A percentile compares a stretch with the other conserved stretches of the same genome.
Conservation (phyloP, 2,113 vertebrate genomes). For the Merops nubicus region DNA sequence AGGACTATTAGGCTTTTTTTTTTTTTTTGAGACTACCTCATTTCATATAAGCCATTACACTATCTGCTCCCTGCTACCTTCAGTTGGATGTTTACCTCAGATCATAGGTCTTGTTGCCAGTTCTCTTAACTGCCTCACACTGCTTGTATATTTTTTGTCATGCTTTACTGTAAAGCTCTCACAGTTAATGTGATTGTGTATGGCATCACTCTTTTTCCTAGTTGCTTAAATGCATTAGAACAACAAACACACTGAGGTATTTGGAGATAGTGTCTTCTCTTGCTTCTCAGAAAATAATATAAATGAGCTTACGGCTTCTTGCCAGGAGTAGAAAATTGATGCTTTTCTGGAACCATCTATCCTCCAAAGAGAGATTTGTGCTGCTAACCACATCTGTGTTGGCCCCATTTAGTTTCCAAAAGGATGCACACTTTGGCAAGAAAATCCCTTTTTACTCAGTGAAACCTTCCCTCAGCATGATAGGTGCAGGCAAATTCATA, state of each 20-base stretch:
- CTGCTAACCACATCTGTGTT: conserved; percentile 51
- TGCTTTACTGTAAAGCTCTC: background rate
- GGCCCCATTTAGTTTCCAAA: conserved; percentile 58
- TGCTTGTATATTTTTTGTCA: background rate
- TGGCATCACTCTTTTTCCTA: background rate
- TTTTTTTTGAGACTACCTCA: background rate
- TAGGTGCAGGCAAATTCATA: conserved; percentile 48
- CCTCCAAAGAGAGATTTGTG: conserved; percentile 44
- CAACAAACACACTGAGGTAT: background rate
- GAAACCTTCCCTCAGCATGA: conserved; percentile 25
- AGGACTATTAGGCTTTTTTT: background rate
- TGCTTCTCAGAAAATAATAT: conserved; percentile 23
- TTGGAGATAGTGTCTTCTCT: background rate
- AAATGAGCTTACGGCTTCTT: background rate
- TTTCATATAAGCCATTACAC: conserved; percentile 2
- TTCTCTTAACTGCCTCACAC: background rate
- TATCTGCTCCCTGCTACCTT: background rate
- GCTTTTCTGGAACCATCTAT: conserved; percentile 29
- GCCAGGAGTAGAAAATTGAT: conserved; percentile 26
- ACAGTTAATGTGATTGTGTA: background rate
- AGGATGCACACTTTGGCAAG: conserved; percentile 49
- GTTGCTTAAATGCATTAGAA: background rate
- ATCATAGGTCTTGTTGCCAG: background rate
- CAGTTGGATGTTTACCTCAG: background rate
- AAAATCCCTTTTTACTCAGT: background rate